Evolutionary conservation across 2,797 vertebrate genomes (phyloP).

Genomic region (Miichthys miiuy): DNA sequence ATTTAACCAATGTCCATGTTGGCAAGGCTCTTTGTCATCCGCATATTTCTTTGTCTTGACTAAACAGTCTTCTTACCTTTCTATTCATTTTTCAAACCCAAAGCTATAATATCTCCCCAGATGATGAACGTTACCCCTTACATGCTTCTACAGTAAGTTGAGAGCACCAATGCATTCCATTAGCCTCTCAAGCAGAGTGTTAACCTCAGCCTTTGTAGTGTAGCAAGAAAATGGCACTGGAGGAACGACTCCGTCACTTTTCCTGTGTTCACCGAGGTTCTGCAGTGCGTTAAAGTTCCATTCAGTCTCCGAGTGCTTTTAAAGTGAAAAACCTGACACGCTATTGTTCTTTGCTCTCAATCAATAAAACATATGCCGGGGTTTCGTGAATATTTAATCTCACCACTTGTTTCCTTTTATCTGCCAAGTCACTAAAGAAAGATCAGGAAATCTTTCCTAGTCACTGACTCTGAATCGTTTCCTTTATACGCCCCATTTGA

Average conservation of each 20-base stretch:
- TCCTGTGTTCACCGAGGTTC: conserved; percentile 32
- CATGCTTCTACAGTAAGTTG: conserved; percentile 63
- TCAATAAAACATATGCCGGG: conserved; percentile 86
- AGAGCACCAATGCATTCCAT: conserved; percentile 74
- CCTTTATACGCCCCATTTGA: conserved; percentile 74
- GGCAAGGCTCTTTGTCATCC: conserved; percentile 59
- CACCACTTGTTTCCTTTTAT: conserved; percentile 81
- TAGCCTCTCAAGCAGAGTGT: conserved; percentile 74
- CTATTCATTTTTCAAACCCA: conserved; percentile 79
- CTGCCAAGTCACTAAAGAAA: conserved; percentile 68
- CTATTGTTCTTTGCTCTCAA: conserved; percentile 79
- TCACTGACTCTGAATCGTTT: conserved; percentile 74
- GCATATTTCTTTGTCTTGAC: conserved; percentile 67
- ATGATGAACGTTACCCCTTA: conserved; percentile 64
- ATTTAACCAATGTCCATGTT: conserved; percentile 60
- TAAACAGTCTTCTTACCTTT: conserved; percentile 59
- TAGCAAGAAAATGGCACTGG: conserved; percentile 66
- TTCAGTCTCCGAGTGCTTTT: conserved; percentile 69
- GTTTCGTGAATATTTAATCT: conserved; percentile 85
- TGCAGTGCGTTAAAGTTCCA: conserved; percentile 49
- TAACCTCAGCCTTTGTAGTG: conserved; percentile 74
- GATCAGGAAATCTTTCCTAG: conserved; percentile 66
- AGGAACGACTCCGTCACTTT: conserved; percentile 51
- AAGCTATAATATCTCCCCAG: conserved; percentile 81
- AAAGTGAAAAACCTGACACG: conserved; percentile 66